phyloP scores from a whole-genome alignment of 2,888 invertebrate species.

The Ditula angustiorana region DNA sequence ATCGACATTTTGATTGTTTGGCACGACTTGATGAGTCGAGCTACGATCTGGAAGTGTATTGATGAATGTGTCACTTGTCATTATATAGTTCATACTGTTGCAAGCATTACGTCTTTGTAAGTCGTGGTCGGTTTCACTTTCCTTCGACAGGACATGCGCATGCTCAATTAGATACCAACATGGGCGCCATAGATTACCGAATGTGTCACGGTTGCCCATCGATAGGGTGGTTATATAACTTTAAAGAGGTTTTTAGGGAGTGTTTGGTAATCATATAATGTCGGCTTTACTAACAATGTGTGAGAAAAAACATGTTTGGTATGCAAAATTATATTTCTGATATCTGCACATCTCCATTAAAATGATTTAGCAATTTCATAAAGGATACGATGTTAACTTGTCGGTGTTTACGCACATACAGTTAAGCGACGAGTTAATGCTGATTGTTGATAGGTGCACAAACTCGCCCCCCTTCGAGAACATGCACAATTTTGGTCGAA shows the following conservation, averaged over 20 bases:
- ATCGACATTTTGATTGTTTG: constrained; percentile 65
- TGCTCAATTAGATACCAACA: constrained; percentile 72
- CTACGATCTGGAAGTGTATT: constrained; percentile 70
- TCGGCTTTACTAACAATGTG: neutral
- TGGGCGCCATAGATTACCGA: constrained; percentile 70
- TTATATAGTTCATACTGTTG: constrained; percentile 85
- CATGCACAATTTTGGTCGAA: too few relatives aligned
- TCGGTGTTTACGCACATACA: too few relatives aligned
- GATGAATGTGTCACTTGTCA: constrained; percentile 70
- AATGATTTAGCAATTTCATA: too few relatives aligned
- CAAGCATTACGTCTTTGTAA: constrained; percentile 76
- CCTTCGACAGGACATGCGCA: constrained; percentile 77
- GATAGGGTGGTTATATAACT: constrained; percentile 72
- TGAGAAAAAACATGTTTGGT: neutral
- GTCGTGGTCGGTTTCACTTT: constrained; percentile 78
- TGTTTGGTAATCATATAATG: constrained; percentile 45
- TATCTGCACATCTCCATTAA: too few relatives aligned
- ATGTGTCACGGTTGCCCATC: constrained; percentile 67
- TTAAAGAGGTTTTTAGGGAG: constrained; percentile 53
- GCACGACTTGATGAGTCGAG: constrained; percentile 72
- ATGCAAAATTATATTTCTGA: too few relatives aligned
- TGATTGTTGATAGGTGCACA: too few relatives aligned
- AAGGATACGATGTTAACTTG: too few relatives aligned
- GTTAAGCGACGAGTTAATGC: too few relatives aligned
- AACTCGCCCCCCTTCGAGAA: too few relatives aligned